Percentiles rank a stretch among this genome's conserved stretches.
Conservation (phyloP, 2,113 vertebrate species). For the Osmerus mordax region DNA sequence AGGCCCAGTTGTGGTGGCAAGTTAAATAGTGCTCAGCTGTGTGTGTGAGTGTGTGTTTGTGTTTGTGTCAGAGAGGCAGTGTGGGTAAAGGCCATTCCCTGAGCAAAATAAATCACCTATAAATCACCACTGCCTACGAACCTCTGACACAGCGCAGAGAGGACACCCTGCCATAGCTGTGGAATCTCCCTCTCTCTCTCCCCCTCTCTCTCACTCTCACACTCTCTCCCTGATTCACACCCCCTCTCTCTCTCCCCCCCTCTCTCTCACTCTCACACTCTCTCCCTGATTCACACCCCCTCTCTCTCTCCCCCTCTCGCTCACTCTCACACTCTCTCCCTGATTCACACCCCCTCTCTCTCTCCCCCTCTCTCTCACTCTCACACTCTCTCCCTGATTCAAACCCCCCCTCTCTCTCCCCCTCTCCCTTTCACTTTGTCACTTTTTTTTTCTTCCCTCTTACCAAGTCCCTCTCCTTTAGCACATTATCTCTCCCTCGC, state of each 20-base stretch:
- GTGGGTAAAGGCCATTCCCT: slow-evolving; percentile 45
- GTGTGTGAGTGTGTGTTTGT: neutral
- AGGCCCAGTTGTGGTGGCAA: slow-evolving; percentile 7
- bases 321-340: slow-evolving; percentile 22
- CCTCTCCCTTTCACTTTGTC: neutral
- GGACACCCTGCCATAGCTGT: slow-evolving; percentile 41
- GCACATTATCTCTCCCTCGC: neutral
- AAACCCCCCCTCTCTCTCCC: neutral
- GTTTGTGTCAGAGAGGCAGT: slow-evolving; percentile 9
- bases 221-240: slow-evolving; percentile 17
- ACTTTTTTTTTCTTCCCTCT: neutral
- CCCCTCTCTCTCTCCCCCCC: neutral
- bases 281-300: slow-evolving; percentile 22
- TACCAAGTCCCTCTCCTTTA: neutral
- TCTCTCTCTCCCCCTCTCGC: slow-evolving; percentile 24
- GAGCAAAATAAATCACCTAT: slow-evolving; percentile 56
- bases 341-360: slow-evolving; percentile 8
- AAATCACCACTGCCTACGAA: slow-evolving; percentile 49
- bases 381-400: slow-evolving; percentile 20
- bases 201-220: slow-evolving; percentile 26
- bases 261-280: neutral
- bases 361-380: slow-evolving; percentile 30
- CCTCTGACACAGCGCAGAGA: slow-evolving; percentile 64
- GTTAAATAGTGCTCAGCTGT: slow-evolving; percentile 1
- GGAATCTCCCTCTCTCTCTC: slow-evolving; percentile 9